A percentile compares a stretch with the other conserved stretches of the same genome.
Evolutionary conservation across 2,113 vertebrate genomes (phyloP).

Genomic region (Macaca mulatta): DNA sequence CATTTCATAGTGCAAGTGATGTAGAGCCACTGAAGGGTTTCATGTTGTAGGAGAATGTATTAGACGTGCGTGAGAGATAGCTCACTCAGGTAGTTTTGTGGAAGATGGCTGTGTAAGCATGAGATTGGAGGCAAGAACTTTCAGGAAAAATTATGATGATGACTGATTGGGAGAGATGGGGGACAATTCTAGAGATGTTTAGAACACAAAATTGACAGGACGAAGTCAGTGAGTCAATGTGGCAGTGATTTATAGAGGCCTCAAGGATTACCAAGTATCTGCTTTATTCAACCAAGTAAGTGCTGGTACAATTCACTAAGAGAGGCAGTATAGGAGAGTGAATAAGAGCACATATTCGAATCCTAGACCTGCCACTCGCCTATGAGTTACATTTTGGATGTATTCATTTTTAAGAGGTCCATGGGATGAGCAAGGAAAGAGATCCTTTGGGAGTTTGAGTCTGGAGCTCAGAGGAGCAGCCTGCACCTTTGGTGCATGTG

Average conservation of each 20-base stretch:
- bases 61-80: not conserved
- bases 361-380: not conserved
- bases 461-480: not conserved
- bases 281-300: not conserved
- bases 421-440: not conserved
- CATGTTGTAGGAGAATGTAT: not conserved
- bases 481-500: not conserved
- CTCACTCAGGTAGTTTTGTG: not conserved
- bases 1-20: not conserved
- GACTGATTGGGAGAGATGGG: not conserved
- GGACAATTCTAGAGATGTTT: not conserved
- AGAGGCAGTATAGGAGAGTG: not conserved
- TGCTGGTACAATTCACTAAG: not conserved
- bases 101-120: not conserved
- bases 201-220: not conserved
- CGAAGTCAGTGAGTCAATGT: not conserved
- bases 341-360: not conserved
- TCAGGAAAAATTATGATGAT: not conserved
- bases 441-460: fast-evolving
- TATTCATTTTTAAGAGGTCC: not conserved
- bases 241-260: not conserved
- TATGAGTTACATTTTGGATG: not conserved
- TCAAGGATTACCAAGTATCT: not conserved
- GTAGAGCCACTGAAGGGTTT: not conserved
- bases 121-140: not conserved